Base-by-base conservation (phyloP, 2,888 invertebrate species). In the Punctoribates punctum region DNA sequence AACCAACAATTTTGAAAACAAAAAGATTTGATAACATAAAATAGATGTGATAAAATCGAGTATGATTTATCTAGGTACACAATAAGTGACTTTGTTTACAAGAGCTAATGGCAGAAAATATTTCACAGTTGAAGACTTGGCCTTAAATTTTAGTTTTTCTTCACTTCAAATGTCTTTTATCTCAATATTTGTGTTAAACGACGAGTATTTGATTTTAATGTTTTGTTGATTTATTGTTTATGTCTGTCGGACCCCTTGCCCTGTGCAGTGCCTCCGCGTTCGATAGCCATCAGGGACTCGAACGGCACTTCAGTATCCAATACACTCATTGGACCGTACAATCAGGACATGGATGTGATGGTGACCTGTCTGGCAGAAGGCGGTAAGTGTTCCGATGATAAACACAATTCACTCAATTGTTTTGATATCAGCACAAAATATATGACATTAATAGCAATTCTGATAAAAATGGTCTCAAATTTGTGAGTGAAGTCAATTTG, bases 311-410 rank as follows among this genome's bases (percentile, higher is more conserved):
- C 34, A 20, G 73, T 76, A 13, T n/a, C 54, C n/a, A 73, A 76
- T 42, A 75, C 75, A 54, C 25, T 25, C 25, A 73, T 76, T 34
- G 76, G 76, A 73, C 76, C 76, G 42, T 76, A 62, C 60, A 42
- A 76, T 73, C 73, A 76, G 65, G 54, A 76, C 57, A 62, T 73
- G 46, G 76, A 76, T 76, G 60, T 76, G 11, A 42, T 60, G 38
- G n/a, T 76, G 5, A 76, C 76, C 3, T 76, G 76, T 73, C 42
- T 73, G 57, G 38, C 76, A 46, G 42, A 62, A 20, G 76, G 76
- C 27, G 76, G 76, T 76, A 57, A 73, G 51, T 23, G 29, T 13
- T 60, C 42, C 6, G 1, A 42, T 1, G 42, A 42, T 42, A 42
- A 42, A 42, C 42, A 42, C 9, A 13, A 5, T 42, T 34, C 5